Conservation (phyloP, 2,797 vertebrate genomes). For the Columba guinea region DNA sequence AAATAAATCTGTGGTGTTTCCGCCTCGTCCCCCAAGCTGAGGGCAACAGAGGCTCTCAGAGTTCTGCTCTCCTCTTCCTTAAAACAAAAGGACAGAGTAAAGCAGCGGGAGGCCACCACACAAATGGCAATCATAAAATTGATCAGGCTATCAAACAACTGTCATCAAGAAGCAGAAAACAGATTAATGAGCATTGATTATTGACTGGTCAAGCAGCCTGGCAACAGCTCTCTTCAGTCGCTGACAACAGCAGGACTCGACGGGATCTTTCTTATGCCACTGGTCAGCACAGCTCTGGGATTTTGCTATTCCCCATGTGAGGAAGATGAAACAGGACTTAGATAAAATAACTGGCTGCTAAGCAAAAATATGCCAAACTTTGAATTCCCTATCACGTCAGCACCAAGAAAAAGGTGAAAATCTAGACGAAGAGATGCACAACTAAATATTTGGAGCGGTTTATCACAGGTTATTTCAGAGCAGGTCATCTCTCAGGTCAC, state of each 20-base stretch:
- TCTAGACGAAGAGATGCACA: neutral
- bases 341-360: neutral
- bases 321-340: neutral
- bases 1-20: neutral
- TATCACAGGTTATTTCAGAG: neutral
- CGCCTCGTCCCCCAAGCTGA: neutral
- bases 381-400: neutral
- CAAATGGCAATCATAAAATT: slow-evolving; percentile 39
- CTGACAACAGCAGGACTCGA: slow-evolving; percentile 17
- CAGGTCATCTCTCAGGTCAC: neutral
- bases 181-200: slow-evolving; percentile 45
- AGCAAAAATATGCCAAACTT: neutral
- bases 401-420: neutral
- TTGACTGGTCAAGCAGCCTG: slow-evolving; percentile 30
- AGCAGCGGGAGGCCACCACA: slow-evolving; percentile 11
- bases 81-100: neutral
- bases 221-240: neutral
- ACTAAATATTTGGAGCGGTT: neutral
- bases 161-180: neutral
- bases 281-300: neutral
- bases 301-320: neutral
- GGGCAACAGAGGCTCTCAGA: neutral
- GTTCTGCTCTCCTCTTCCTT: neutral
- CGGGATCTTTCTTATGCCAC: neutral
- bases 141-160: slow-evolving; percentile 51